Conservation (phyloP, 1,140 invertebrate genomes). For the Drosophila sturtevanti region DNA sequence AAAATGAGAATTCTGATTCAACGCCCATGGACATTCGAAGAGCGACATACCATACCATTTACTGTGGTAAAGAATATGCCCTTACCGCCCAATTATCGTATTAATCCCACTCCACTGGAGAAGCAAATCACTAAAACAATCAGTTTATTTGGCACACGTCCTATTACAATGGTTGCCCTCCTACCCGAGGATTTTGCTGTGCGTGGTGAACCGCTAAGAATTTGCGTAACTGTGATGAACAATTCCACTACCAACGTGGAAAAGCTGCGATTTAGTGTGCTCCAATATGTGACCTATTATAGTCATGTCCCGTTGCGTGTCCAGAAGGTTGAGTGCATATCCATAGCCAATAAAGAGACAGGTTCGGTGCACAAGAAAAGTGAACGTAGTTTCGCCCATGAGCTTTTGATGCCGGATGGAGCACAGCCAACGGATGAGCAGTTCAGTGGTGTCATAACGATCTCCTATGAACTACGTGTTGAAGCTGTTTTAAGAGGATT, state of each 20-base stretch:
- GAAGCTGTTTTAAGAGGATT: constrained; percentile 78
- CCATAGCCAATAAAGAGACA: constrained; percentile 74
- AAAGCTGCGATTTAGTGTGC: constrained; percentile 72
- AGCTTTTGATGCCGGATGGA: constrained; percentile 68
- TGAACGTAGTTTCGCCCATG: constrained; percentile 78
- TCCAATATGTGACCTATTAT: constrained; percentile 74
- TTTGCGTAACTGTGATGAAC: constrained; percentile 77
- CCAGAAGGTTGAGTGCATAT: constrained; percentile 72
- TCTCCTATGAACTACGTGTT: constrained; percentile 72
- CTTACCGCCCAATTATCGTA: constrained; percentile 48
- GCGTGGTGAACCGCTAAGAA: constrained; percentile 70
- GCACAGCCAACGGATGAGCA: constrained; percentile 69
- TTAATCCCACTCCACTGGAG: constrained; percentile 61
- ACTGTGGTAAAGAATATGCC: constrained; percentile 73
- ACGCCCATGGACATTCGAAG: constrained; percentile 76
- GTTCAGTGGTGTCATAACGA: constrained; percentile 73
- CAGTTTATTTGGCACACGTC: constrained; percentile 75
- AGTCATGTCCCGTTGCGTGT: constrained; percentile 71
- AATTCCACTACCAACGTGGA: constrained; percentile 79
- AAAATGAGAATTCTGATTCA: constrained; percentile 79
- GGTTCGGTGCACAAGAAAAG: constrained; percentile 78
- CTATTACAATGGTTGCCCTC: constrained; percentile 72
- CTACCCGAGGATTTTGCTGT: constrained; percentile 72
- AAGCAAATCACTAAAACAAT: constrained; percentile 81
- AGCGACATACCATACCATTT: constrained; percentile 72